Evolutionary conservation across 1,140 invertebrate genomes (phyloP), one percentile per base, ranked within the genome.

Genomic region (Lithobius niger): DNA sequence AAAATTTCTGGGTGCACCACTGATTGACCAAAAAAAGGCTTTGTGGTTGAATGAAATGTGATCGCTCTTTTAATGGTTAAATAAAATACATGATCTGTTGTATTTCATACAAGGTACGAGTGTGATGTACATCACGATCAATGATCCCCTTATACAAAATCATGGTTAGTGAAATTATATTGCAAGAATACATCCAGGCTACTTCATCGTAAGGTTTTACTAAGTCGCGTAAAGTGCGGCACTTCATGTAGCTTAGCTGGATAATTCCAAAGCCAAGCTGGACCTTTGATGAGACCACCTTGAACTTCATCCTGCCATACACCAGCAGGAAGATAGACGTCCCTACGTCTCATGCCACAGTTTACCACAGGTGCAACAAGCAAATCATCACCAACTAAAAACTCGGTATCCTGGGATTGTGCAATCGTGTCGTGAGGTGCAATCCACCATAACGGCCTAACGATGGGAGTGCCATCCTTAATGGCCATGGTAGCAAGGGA

Each of bases 341-440:
- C 78, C 10, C 88, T 73, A 13, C 66, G 66, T 10, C 6, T n/a
- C 0, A 77, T 79, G 0, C 79, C 81, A 69, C 86, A 71, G 15
- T 77, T 70, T 10, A 91, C 61, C 0, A 94, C 77, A 2, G 89
- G 89, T 0, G 89, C 89, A 0, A 88, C 83, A n/a, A 94, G 68
- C n/a, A 89, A 78, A 28, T 80, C 74, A 62, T 89, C 81, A 2
- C 88, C 89, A 2, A 93, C 70, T 2, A 94, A 69, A 67, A 82
- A 94, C 69, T 92, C 61, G 1, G 68, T 66, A 52, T 71, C 68
- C 18, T 64, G 60, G 0, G 51, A 66, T 27, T 66, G 61, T 0
- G 69, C 64, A 13, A 56, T 52, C 2, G 57, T 36, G 54, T 74
- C 71, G 3, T 59, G 40, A 15, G 71, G 68, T 4, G 62, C 65